Evolutionary conservation across 2,797 vertebrate species (phyloP).

Genomic region (Taeniopygia guttata): DNA sequence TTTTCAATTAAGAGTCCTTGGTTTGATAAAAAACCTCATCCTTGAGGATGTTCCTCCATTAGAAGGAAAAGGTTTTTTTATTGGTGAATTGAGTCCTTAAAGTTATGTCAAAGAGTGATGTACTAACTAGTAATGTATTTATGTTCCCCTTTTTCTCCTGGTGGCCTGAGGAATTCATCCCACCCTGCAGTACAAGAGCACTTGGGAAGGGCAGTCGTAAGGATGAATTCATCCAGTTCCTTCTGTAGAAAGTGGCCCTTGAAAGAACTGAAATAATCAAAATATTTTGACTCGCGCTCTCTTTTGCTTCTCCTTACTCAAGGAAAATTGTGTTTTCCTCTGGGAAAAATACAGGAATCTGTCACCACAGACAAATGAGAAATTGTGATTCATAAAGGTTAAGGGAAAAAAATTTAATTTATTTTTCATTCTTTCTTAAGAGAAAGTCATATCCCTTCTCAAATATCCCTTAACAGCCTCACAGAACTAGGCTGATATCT

Average conservation of each 20-base stretch:
- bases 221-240: background rate
- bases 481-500: background rate
- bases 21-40: background rate
- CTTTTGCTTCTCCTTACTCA: background rate
- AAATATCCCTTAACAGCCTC: background rate
- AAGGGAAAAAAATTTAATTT: conserved; percentile 4
- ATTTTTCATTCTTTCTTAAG: conserved; percentile 1
- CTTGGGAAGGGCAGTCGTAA: background rate
- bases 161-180: background rate
- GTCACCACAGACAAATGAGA: conserved; percentile 2
- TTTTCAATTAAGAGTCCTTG: background rate
- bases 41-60: background rate
- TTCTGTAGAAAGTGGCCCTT: background rate
- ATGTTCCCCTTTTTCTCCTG: background rate
- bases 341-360: conserved; percentile 11
- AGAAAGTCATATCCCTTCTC: background rate
- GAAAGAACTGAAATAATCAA: background rate
- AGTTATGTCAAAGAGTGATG: background rate
- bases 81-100: background rate
- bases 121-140: background rate
- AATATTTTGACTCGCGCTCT: background rate
- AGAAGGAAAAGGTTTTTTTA: background rate
- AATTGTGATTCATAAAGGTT: conserved; percentile 9
- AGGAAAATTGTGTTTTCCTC: background rate
- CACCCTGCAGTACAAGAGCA: background rate